Base-by-base conservation (phyloP, 1,140 invertebrate species). In the Hermetia illucens region DNA sequence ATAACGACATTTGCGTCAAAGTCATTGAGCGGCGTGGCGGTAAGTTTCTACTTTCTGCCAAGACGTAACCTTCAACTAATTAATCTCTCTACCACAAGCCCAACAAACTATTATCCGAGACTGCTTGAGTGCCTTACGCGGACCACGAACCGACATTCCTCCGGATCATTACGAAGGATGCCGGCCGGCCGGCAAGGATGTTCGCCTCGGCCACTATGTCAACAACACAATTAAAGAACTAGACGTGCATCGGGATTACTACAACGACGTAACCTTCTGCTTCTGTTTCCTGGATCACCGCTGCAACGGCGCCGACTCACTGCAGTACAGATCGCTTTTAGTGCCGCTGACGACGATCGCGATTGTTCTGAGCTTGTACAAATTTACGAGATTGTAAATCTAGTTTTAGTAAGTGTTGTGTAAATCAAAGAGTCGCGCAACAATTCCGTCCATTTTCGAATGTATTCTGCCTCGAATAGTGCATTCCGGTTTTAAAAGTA, bases 121-220 rank as follows among this genome's bases (percentile, higher is more conserved):
- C 49, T 93, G 89, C 61, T 53, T 92, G 3, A 92, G 87, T 49
- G 73, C 78, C 9, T 60, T 92, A 12, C 72, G 70, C 51, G 75
- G 72, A 33, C 70, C 79, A 40, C 66, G 87, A 38, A 83, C 76
- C 18, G 88, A 93, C 52, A 83, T 92, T 46, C 89, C 88, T n/a
- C 85, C 86, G 2, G 89, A 92, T 63, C 79, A 77, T 42, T 91
- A 88, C 62, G 87, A 91, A 63, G 88, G 88, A 1, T 93, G 88
- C 53, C 68, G 86, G 42, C 68, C 76, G 22, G 82, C 85, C 31
- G 76, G 84, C 1, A 71, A 71, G 49, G 83, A 91, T 64, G 65
- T 82, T 1, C 77, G 75, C 47, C 57, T 92, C 24, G 85, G 73
- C 5, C 75, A 91, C 55, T 92, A 90, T 61, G 85, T 89, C 1